Base-by-base conservation (phyloP, 2,113 vertebrate genomes). In the Zootoca vivipara region DNA sequence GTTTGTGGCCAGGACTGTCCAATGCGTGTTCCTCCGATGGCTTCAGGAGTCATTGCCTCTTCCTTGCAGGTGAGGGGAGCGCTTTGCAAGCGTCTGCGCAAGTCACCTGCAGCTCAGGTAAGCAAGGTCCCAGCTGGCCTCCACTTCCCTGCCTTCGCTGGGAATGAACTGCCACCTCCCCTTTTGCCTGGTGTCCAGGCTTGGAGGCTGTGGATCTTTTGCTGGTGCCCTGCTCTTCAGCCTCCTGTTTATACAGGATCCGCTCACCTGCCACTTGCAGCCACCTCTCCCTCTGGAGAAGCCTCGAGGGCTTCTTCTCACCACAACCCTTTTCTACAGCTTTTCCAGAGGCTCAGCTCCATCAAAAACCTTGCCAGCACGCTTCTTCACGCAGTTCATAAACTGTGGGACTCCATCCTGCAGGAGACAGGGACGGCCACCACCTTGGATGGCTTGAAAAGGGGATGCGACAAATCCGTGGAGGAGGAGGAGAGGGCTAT, bases 31-130 rank as follows among this genome's bases (percentile, higher is more conserved):
- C 18, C 38, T 70, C 28, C 52, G 35, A 7, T 20, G 62, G 1
- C 38, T 33, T 40, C 26, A 42, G 38, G 64, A 28, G 9, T 52
- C 62, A 24, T 26, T 67, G 58, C 82, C 4, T 78, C 3, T 81
- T 46, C 46, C 58, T 78, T 56, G 7, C 92, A 96, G 95, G 90
- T 95, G 1, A 89, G 58, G 35, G 87, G 89, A 52, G 94, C 93
- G 15, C 69, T 96, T 16, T 15, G 15, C 33, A 88, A 87, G 82
- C 78, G 38, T 7, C 87, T 95, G 35, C 67, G 81, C 42, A 10
- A n/a, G 9, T 6, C 80, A 13, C 70, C 4, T 0, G 0, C 80
- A 16, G 20, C 85, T 64, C 72, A 88, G 92, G 95, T 96, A 79
- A 93, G 95, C 82, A 28, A 22, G 42, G 24, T 28, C 40, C 30